Conservation (phyloP, 92 coral and sea anemone genomes). For the Umimayanthus chanpuru region DNA sequence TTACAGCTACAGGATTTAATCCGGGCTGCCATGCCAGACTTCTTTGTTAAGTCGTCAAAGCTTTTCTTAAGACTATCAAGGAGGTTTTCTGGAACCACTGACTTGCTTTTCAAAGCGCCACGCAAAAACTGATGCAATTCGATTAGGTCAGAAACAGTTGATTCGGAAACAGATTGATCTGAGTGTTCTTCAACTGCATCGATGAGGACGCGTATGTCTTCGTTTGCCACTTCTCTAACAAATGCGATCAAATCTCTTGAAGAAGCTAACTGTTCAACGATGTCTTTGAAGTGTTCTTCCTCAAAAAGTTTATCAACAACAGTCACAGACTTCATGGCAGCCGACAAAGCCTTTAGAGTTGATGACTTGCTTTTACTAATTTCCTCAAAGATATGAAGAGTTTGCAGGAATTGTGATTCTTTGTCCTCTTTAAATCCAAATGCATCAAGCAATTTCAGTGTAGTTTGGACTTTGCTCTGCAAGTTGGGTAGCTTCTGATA, state of each 20-base stretch:
- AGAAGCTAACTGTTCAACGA: slow-evolving; percentile 59
- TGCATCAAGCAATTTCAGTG: slow-evolving; percentile 48
- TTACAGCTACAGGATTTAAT: slow-evolving; percentile 74
- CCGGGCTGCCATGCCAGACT: slow-evolving; percentile 75
- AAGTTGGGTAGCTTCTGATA: slow-evolving; percentile 61
- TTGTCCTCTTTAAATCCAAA: slow-evolving; percentile 48
- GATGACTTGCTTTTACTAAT: not conserved
- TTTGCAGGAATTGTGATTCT: slow-evolving; percentile 1
- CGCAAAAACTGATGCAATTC: slow-evolving; percentile 90
- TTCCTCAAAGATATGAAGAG: not conserved
- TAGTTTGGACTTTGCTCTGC: slow-evolving; percentile 48
- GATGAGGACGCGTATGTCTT: slow-evolving; percentile 85
- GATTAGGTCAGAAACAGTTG: slow-evolving; percentile 89
- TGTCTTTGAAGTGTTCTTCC: slow-evolving; percentile 56
- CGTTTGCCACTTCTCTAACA: slow-evolving; percentile 78
- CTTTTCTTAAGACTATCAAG: slow-evolving; percentile 34
- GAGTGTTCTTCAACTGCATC: slow-evolving; percentile 99
- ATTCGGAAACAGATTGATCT: slow-evolving; percentile 90
- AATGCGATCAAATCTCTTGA: slow-evolving; percentile 81
- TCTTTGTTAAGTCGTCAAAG: slow-evolving; percentile 45
- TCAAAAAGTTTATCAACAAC: slow-evolving; percentile 48
- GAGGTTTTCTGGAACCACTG: slow-evolving; percentile 53
- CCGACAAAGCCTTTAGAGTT: slow-evolving; percentile 5
- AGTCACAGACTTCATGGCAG: slow-evolving; percentile 40
- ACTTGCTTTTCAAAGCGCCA: slow-evolving; percentile 51